Evolutionary conservation across 2,113 vertebrate species (phyloP).

Genomic region (Prolemur simus): DNA sequence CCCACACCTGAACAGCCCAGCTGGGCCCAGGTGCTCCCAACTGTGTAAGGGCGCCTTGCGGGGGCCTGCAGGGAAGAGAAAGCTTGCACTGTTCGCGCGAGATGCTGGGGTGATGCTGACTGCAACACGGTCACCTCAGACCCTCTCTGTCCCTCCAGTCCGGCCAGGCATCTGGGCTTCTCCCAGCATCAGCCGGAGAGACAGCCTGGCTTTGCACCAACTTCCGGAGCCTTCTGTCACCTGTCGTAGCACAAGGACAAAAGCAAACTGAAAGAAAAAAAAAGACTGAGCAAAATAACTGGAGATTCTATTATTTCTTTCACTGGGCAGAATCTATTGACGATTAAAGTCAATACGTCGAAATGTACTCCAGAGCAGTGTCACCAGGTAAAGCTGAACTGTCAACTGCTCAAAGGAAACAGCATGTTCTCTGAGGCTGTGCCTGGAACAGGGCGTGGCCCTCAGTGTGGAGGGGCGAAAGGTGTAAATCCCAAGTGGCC

Average conservation of each 20-base stretch:
- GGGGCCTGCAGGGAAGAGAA: neutral
- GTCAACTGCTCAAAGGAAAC: neutral
- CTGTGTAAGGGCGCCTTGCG: neutral
- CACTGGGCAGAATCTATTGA: neutral
- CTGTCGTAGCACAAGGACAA: neutral
- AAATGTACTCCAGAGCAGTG: rapidly evolving
- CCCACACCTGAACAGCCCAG: neutral
- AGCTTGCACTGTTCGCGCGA: rapidly evolving
- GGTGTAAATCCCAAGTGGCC: neutral
- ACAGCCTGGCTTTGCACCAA: neutral
- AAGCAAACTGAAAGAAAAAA: too few species aligned
- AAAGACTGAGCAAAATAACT: neutral
- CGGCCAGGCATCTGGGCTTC: neutral
- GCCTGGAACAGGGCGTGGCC: neutral
- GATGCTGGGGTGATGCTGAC: too few species aligned
- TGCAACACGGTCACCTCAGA: neutral
- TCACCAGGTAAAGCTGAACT: neutral
- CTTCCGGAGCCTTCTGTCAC: neutral
- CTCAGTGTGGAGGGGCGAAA: rapidly evolving
- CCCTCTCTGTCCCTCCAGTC: neutral
- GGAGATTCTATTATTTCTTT: too few species aligned
- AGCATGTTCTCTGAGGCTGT: neutral
- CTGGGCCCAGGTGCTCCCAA: neutral
- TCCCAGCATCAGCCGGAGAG: neutral
- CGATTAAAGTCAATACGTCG: neutral